Evolutionary conservation across 2,113 vertebrate species (phyloP).

Genomic region (Pygoscelis adeliae): DNA sequence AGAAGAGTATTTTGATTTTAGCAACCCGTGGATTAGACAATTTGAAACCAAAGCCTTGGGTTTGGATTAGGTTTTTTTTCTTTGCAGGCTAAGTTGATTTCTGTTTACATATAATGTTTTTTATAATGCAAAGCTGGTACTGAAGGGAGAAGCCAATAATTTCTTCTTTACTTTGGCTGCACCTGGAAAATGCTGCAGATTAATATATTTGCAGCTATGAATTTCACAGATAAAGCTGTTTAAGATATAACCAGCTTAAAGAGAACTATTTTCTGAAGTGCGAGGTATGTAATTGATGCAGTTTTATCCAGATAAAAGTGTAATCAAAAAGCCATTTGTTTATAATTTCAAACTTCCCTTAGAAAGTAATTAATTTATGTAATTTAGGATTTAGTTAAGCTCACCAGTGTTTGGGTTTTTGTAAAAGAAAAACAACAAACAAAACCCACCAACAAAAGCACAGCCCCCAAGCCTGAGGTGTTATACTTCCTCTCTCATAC

Average conservation of each 20-base stretch:
- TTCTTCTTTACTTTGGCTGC: slow-evolving; percentile 5
- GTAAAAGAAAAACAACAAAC: not conserved
- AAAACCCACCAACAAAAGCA: not conserved
- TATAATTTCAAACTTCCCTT: not conserved
- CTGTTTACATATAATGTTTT: not conserved
- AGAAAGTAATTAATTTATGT: not conserved
- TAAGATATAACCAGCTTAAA: slow-evolving; percentile 17
- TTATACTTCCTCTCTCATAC: not conserved
- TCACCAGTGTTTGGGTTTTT: not conserved
- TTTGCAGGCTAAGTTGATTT: not conserved
- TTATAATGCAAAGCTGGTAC: not conserved
- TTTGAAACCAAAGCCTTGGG: not conserved
- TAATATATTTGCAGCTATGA: slow-evolving; percentile 8
- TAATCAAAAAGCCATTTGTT: not conserved
- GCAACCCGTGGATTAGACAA: not conserved
- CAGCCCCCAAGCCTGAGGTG: not conserved
- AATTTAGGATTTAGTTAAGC: not conserved
- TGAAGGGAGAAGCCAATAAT: not conserved
- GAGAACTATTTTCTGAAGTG: slow-evolving; percentile 17
- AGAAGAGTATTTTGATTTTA: not conserved
- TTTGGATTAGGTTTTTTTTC: not conserved
- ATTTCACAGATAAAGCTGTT: slow-evolving; percentile 46
- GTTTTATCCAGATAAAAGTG: not conserved
- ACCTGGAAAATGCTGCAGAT: not conserved
- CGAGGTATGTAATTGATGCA: not conserved